These are phyloP conservation scores for Leptothorax acervorum DNA, from an alignment of 2,888 invertebrate genomes.

Conservation along the genomic window DNA sequence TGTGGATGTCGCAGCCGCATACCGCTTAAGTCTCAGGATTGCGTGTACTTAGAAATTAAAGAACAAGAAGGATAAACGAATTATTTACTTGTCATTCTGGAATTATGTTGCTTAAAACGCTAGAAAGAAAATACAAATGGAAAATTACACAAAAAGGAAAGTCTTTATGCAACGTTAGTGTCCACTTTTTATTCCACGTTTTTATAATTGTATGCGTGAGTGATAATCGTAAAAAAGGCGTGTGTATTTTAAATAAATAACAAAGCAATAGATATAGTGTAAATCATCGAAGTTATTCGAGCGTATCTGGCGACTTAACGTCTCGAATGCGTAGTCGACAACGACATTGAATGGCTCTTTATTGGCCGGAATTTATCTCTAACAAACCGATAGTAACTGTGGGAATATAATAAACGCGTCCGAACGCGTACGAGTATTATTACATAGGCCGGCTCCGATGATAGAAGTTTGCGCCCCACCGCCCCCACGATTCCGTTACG, in stretches of 20 bases:
- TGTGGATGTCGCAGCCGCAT: conserved; percentile 32
- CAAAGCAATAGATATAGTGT: background rate
- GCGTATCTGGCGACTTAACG: conserved; percentile 28
- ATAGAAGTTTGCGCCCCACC: conserved; percentile 17
- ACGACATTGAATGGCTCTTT: conserved; percentile 31
- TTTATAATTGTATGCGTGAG: background rate
- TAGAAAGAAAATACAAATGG: background rate
- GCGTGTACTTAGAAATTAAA: conserved; percentile 44
- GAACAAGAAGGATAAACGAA: conserved; percentile 12
- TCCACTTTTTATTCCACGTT: background rate
- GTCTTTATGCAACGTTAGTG: background rate
- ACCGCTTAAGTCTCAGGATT: conserved; percentile 40
- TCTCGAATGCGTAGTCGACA: conserved; percentile 43
- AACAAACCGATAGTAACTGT: conserved; percentile 47
- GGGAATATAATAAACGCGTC: conserved; percentile 39
- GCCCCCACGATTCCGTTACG: conserved; percentile 31
- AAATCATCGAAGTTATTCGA: background rate
- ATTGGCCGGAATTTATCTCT: conserved; percentile 42
- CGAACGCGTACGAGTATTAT: conserved; percentile 33
- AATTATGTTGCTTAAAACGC: background rate
- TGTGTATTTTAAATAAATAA: background rate
- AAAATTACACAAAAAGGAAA: conserved; percentile 3
- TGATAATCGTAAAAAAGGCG: background rate
- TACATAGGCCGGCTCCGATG: conserved; percentile 11
- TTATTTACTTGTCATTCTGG: background rate